Evolutionary conservation across 2,113 vertebrate genomes (phyloP), one percentile per base, ranked within the genome.

Genomic region (Charadrius vociferus): DNA sequence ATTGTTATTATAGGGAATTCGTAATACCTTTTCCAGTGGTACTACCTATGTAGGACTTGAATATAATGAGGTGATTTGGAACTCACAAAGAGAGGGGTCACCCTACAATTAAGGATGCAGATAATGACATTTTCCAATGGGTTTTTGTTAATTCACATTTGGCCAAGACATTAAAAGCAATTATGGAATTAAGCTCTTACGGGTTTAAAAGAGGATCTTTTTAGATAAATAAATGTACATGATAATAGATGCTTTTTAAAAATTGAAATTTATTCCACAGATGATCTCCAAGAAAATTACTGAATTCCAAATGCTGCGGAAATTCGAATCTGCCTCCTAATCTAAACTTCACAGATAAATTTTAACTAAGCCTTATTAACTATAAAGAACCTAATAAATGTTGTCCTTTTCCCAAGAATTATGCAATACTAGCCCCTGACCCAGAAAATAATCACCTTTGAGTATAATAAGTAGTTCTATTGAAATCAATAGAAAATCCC

Each of bases 141-240:
- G 16, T 83, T 95, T 95, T 88, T 82, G 66, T n/a, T 89, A 89
- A 96, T 88, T 95, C 70, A 77, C 27, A 90, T 95, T 84, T 93
- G 77, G 91, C 66, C 61, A 94, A 71, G 86, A 86, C 45, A 91
- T 70, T 88, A 90, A 95, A 74, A 94, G 37, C 27, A 96, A 92
- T 86, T 95, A 86, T 41, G 27, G 14, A 61, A 90, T 92, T 81
- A 94, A 81, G 88, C 66, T 84, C 45, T 93, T 71, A 80, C 0
- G 12, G 55, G n/a, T 71, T 90, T 96, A 90, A 84, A 68, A 72
- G 26, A 72, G 74, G 72, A 47, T 74, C 37, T 55, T 90, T 92
- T 81, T 56, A 73, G 27, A 65, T 82, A 86, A 94, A 93, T 68
- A 75, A 77, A 61, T 29, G 9, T 79, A 30, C 19, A 70, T 30